These are phyloP conservation scores for Chaenodraco wilsoni DNA, from an alignment of 2,797 vertebrate species.

Conservation along the genomic window DNA sequence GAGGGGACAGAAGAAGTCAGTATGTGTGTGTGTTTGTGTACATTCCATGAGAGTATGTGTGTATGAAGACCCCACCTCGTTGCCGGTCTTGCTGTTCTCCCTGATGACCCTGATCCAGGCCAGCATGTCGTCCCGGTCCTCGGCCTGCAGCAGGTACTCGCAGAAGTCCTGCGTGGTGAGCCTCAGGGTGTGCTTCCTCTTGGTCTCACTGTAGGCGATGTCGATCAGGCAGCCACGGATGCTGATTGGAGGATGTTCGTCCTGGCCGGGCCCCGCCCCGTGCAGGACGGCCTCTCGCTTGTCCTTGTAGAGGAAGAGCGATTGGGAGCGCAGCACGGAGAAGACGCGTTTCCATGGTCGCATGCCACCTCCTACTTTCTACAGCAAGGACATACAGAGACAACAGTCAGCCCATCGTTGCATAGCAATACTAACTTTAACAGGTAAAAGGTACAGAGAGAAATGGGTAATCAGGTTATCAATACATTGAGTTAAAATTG, in stretches of 20 bases:
- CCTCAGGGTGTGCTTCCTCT: constrained; percentile 93
- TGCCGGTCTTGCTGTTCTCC: constrained; percentile 95
- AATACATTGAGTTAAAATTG: not conserved
- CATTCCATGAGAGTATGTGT: not conserved
- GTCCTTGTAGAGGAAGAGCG: constrained; percentile 96
- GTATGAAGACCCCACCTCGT: constrained; percentile 86
- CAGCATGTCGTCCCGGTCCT: constrained; percentile 97
- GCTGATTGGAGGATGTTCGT: constrained; percentile 91
- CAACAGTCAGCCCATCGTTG: not conserved
- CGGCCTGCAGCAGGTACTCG: constrained; percentile 98
- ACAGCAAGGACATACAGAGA: not conserved
- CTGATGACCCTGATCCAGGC: constrained; percentile 95
- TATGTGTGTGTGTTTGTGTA: not conserved
- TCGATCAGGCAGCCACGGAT: constrained; percentile 95
- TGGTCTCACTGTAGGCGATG: constrained; percentile 98
- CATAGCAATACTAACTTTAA: too few species aligned
- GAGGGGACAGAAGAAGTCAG: not conserved
- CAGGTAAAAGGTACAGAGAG: not conserved
- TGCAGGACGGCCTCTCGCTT: constrained; percentile 90
- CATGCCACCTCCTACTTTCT: constrained; percentile 95
- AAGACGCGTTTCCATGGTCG: constrained; percentile 96
- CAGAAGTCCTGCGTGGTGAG: constrained; percentile 97
- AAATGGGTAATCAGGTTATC: too few species aligned
- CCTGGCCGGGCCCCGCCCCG: constrained; percentile 82
- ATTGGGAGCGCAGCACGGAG: constrained; percentile 90